phyloP scores from a whole-genome alignment of 2,888 invertebrate species.

The Rhamnusium bicolor region DNA sequence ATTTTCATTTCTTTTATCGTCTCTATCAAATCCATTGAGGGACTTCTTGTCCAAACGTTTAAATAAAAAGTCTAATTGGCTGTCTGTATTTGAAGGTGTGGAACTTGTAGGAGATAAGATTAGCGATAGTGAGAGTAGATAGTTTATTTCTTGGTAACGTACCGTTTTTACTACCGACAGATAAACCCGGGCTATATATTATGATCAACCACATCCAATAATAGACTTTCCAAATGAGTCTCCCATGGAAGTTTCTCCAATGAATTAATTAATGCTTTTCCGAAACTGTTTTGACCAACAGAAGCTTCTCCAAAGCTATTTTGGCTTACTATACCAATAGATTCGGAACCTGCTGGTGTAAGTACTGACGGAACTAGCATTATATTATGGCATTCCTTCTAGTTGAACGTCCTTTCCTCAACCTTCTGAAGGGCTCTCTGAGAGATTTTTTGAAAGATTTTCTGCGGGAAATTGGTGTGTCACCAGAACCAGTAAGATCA shows the following conservation, averaged over 20 bases:
- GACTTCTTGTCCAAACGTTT: conserved; percentile 84
- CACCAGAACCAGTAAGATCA: conserved; percentile 92
- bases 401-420: conserved; percentile 90
- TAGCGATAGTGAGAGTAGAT: conserved; percentile 49
- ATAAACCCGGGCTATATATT: conserved; percentile 68
- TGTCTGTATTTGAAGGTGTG: conserved; percentile 68
- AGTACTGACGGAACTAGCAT: conserved; percentile 49
- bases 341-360: conserved; percentile 62
- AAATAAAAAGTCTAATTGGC: conserved; percentile 81
- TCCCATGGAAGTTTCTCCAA: conserved; percentile 62
- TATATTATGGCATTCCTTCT: conserved; percentile 71
- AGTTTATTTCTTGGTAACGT: conserved; percentile 65
- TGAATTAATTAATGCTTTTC: conserved; percentile 69
- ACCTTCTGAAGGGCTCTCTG: conserved; percentile 94
- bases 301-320: conserved; percentile 70
- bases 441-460: conserved; percentile 99
- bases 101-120: conserved; percentile 58
- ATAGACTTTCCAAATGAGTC: conserved; percentile 70
- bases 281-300: conserved; percentile 67
- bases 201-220: conserved; percentile 66
- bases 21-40: conserved; percentile 72
- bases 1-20: conserved; percentile 74
- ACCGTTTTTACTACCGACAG: conserved; percentile 68
- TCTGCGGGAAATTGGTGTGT: conserved; percentile 91
- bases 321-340: conserved; percentile 62